phyloP scores from a whole-genome alignment of 1,140 invertebrate species.

The Aplysia californica region DNA sequence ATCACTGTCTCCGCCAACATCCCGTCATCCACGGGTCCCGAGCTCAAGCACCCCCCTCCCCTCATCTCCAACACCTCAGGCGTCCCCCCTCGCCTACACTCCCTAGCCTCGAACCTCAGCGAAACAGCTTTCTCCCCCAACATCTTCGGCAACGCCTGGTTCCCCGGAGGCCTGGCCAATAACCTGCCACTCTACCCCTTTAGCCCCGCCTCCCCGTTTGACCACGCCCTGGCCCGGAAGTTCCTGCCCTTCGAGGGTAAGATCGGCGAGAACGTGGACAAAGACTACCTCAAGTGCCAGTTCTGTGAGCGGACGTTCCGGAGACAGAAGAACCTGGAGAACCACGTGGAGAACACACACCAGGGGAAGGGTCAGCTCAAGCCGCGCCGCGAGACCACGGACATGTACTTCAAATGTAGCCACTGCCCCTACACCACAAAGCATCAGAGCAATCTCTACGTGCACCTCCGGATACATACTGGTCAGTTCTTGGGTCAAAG shows the following conservation, averaged over 20 bases:
- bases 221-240: slow-evolving; percentile 49
- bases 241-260: slow-evolving; percentile 54
- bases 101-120: slow-evolving; percentile 40
- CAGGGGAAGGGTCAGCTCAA: slow-evolving; percentile 54
- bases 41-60: neutral
- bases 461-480: slow-evolving; percentile 65
- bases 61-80: neutral
- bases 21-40: too few species aligned
- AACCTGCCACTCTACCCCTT: slow-evolving; percentile 19
- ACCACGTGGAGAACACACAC: slow-evolving; percentile 63
- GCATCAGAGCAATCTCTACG: slow-evolving; percentile 66
- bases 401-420: slow-evolving; percentile 67
- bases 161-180: slow-evolving; percentile 43
- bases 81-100: slow-evolving; percentile 20
- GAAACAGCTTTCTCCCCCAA: slow-evolving; percentile 45
- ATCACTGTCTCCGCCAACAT: slow-evolving; percentile 16
- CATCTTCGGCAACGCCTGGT: slow-evolving; percentile 37
- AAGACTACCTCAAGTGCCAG: slow-evolving; percentile 65
- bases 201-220: slow-evolving; percentile 45
- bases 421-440: slow-evolving; percentile 66
- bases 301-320: slow-evolving; percentile 63
- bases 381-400: slow-evolving; percentile 52
- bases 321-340: slow-evolving; percentile 62
- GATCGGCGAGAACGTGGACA: slow-evolving; percentile 55
- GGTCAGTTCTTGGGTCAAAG: slow-evolving; percentile 43